Evolutionary conservation across 2,113 vertebrate genomes (phyloP), one percentile per base, ranked within the genome.

Genomic region (Muntiacus reevesi): DNA sequence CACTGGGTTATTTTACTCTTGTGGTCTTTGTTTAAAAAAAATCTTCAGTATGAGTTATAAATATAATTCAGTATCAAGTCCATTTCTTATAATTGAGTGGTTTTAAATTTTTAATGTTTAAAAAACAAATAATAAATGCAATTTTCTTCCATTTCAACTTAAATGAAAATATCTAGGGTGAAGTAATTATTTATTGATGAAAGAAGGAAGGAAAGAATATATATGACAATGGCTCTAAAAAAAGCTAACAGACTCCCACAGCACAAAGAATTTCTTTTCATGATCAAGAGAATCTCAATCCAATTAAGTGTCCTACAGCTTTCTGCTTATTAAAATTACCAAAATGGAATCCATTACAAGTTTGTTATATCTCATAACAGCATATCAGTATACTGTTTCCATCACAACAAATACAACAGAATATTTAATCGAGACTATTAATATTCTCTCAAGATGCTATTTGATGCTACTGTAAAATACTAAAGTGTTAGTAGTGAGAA

Each of bases 91-190:
- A 96, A 88, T 0, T 89, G 43, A n/a, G n/a, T 62, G 21, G 25
- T 59, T 59, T 91, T 96, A 92, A 67, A 76, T 50, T 89, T 96
- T 96, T 92, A 94, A 96, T 55, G 28, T 87, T 95, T 97, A n/a
- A 60, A 92, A 92, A 90, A 28, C 67, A 84, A 96, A 93, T 78
- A 52, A 36, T 55, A 60, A 82, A 94, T 83, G 60, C n/a, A 59
- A 95, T 87, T 82, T 78, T 93, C 40, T 60, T 78, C 14, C 78
- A 55, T 90, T 90, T 60, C 17, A 57, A 67, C 25, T 19, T 84
- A 78, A 94, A 47, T 54, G 59, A 95, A 94, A 97, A 94, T 59
- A 94, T 17, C 62, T 76, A 84, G 25, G 21, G 9, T 90, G 17
- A 23, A 87, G 30, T 78, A 55, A 90, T 90, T 71, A 62, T 62